Evolutionary conservation across 2,113 vertebrate species (phyloP), one percentile per base, ranked within the genome.

Genomic region (Larimichthys crocea): DNA sequence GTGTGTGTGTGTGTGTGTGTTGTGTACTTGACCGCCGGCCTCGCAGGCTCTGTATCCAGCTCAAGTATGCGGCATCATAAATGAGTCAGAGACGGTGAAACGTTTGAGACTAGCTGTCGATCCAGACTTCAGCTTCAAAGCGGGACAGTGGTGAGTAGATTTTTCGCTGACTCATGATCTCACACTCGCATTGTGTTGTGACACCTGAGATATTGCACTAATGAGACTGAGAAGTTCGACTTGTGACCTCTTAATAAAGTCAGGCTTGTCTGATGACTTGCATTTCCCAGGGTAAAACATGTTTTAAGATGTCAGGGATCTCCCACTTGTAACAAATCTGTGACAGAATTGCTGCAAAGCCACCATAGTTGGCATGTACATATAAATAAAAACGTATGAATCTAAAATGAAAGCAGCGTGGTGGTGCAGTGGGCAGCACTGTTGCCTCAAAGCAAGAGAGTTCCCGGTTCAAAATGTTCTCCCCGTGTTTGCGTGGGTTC

Each of bases 121-220:
- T 77, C 95, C 94, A 50, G 95, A 97, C 26, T 98, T 99, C 86
- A 94, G 90, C 75, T 99, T 99, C 89, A 98, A 96, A 93, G 97
- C 98, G 17, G 98, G 97, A 89, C 97, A 99, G 71, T 99, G 97
- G 98, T 98, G 92, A 97, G 96, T 90, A 78, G 35, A 69, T 4
- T 50, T 61, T 63, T 77, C 6, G n/a, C 19, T 20, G 2, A 26
- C 5, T 46, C 15, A 3, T 48, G 11, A 24, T 52, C 50, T 20
- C 40, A 11, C n/a, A 0, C 57, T 35, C 44, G 5, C 7, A 31
- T 17, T 60, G 52, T 57, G 4, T 60, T 57, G 12, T 35, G 8
- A 44, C 64, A 29, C 20, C 4, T 26, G 29, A 52, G 15, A 20
- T 24, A 12, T 52, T 49, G 19, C 35, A 11, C 8, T 8, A 14